phyloP scores from a whole-genome alignment of 2,797 vertebrate genomes.

The Labroides dimidiatus region DNA sequence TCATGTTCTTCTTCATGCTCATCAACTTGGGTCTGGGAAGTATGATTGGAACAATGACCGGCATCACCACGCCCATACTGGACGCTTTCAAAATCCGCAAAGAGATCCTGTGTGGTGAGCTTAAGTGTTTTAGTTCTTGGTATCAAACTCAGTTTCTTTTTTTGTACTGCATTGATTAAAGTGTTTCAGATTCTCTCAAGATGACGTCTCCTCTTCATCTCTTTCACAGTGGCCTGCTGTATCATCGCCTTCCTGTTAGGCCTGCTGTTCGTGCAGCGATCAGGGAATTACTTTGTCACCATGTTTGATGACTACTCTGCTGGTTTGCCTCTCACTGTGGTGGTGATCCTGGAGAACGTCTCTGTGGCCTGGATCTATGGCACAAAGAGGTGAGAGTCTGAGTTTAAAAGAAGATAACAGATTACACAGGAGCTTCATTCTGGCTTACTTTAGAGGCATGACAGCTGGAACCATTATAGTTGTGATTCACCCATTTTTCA shows the following conservation, averaged over 20 bases:
- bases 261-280: constrained; percentile 96
- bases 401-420: too few relatives aligned
- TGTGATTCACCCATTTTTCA: too few relatives aligned
- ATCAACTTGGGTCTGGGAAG: constrained; percentile 94
- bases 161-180: background rate
- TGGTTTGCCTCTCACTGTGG: constrained; percentile 94
- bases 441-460: too few relatives aligned
- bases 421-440: too few relatives aligned
- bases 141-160: background rate
- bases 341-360: constrained; percentile 96
- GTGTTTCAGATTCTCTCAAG: constrained; percentile 12
- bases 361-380: constrained; percentile 98
- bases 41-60: constrained; percentile 96
- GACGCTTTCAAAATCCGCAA: constrained; percentile 89
- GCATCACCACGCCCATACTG: constrained; percentile 93
- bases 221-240: constrained; percentile 89
- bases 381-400: constrained; percentile 90
- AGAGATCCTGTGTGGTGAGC: constrained; percentile 92
- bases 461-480: too few relatives aligned
- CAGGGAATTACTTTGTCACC: constrained; percentile 97
- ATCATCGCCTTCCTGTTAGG: constrained; percentile 93
- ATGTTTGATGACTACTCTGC: constrained; percentile 99
- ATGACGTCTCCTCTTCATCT: constrained; percentile 19
- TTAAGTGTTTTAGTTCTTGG: background rate
- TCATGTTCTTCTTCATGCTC: constrained; percentile 96